Percentiles rank a stretch among this genome's conserved stretches.
Evolutionary conservation across 2,888 invertebrate genomes (phyloP).

Genomic region (Venusia cambrica): DNA sequence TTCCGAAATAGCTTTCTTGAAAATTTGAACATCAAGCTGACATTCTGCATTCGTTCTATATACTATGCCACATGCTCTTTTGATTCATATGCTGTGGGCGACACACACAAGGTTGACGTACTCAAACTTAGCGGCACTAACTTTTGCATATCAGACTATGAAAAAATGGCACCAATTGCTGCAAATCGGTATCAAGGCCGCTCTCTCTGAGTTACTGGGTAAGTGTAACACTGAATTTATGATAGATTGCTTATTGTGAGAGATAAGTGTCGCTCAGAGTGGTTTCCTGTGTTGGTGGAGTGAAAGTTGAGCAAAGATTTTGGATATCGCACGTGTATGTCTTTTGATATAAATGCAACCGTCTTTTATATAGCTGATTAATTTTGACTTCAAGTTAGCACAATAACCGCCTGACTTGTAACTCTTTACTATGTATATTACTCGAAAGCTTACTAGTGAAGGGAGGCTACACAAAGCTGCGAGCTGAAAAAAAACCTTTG

Average conservation of each 20-base stretch:
- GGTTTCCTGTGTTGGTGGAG: conserved; percentile 70
- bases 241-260: conserved; percentile 77
- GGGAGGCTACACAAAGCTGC: too few species aligned
- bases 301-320: conserved; percentile 70
- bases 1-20: conserved; percentile 3
- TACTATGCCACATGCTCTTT: conserved; percentile 53
- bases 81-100: conserved; percentile 71
- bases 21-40: conserved; percentile 1
- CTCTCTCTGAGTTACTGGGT: conserved; percentile 73
- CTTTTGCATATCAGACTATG: conserved; percentile 72
- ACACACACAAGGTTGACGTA: conserved; percentile 74
- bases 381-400: too few species aligned
- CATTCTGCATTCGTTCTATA: conserved; percentile 4
- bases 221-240: conserved; percentile 76
- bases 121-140: conserved; percentile 73
- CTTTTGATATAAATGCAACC: conserved; percentile 20
- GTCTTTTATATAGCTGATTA: too few species aligned
- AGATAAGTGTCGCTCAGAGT: conserved; percentile 74
- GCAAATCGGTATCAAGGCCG: conserved; percentile 77
- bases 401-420: too few species aligned
- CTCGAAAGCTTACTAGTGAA: too few species aligned
- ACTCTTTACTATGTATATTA: too few species aligned
- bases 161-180: conserved; percentile 75
- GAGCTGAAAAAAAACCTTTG: too few species aligned
- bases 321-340: conserved; percentile 43